Evolutionary conservation across 2,888 invertebrate species (phyloP), one percentile per base, ranked within the genome.

Genomic region (Ommatoiulus sabulosus): DNA sequence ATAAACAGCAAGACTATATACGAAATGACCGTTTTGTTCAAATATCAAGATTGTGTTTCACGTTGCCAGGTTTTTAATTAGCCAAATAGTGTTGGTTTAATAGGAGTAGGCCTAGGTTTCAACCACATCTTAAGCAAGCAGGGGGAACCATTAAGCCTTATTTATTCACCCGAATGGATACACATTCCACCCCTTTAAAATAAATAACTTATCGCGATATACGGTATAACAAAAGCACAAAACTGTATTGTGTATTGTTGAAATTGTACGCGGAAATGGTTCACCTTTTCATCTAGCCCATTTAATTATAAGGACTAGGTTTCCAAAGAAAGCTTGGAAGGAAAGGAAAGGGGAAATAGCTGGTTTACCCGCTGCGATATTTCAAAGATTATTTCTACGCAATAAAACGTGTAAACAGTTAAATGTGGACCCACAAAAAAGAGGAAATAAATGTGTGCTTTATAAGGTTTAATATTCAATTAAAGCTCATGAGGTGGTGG

Each of bases 31-130:
- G 15, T 15, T 52, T 52, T 52, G 15, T 10, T 3, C 15, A 52
- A 20, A 63, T 63, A 20, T 20, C 63, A 20, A 63, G 63, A 63
- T 63, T 63, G n/a, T 15, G 15, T 10, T 52, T 52, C 20, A 20
- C 63, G 20, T 63, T 63, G 63, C 63, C 20, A 63, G 63, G 63
- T 20, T 63, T 63, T 63, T 63, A 63, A 63, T 63, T 63, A 63
- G 20, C 20, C 20, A 20, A 63, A 17, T 17, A 63, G 20, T 63
- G 63, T 63, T 52, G 52, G 52, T 52, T 52, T 52, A 20, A 20
- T 63, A 20, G 63, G 63, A 20, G 63, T 63, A 63, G 63, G 20
- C 20, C 20, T 63, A 63, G 10, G 20, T 20, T 20, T 5, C n/a
- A 63, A 15, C 63, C 63, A 63, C 63, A 63, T 63, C 63, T 20